A percentile compares a stretch with the other conserved stretches of the same genome.
These are phyloP conservation scores for Paratrypauchen microcephalus DNA, from an alignment of 2,797 vertebrate species.

Conservation along the genomic window DNA sequence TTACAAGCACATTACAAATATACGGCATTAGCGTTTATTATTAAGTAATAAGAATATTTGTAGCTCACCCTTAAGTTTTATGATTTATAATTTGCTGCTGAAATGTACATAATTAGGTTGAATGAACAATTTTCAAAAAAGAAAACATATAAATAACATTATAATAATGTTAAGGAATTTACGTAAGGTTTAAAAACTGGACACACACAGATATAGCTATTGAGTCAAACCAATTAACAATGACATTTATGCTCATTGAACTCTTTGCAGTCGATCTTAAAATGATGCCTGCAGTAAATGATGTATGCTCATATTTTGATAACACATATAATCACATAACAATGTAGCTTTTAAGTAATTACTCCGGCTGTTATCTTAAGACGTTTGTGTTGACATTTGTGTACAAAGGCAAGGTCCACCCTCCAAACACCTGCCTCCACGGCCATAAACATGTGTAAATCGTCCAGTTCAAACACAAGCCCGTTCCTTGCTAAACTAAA, in stretches of 20 bases:
- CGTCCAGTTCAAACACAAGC: conserved; percentile 87
- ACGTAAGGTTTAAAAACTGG: no score
- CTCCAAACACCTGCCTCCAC: conserved; percentile 84
- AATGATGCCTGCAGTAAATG: neutral
- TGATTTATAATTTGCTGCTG: no score
- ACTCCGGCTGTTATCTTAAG: conserved; percentile 51
- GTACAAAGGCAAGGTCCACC: conserved; percentile 70
- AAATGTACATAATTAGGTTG: conserved; percentile 30
- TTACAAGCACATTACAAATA: no score
- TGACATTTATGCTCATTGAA: neutral
- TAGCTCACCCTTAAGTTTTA: no score
- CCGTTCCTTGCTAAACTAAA: conserved; percentile 70
- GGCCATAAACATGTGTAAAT: conserved; percentile 79
- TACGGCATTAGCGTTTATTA: no score
- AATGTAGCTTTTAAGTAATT: conserved; percentile 37
- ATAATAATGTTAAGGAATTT: no score
- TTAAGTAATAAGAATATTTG: no score
- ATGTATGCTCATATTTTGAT: conserved; percentile 16
- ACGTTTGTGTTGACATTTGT: conserved; percentile 49
- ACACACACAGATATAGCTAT: no score
- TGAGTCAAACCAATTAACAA: no score
- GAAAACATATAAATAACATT: no score
- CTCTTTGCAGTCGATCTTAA: neutral
- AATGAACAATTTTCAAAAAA: neutral
- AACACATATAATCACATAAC: conserved; percentile 27